Conservation (phyloP, 1,140 invertebrate genomes). For the Tetramorium simillimum region DNA sequence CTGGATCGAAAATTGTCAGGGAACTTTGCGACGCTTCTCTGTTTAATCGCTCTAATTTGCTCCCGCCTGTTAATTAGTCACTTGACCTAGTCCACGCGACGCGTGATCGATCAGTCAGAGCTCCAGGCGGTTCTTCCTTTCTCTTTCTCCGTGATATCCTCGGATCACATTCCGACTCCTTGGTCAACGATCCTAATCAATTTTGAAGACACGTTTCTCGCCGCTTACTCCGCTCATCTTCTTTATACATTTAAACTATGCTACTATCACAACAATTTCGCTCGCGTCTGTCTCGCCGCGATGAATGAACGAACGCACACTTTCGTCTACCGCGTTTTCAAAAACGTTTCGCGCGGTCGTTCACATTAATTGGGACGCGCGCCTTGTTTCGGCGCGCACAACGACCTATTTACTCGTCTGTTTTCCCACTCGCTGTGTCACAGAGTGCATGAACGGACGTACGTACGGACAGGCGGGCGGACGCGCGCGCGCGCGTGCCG, state of each 20-base stretch:
- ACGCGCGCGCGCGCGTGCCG: conserved; percentile 67
- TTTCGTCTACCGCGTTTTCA: not conserved
- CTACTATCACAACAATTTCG: conserved; percentile 35
- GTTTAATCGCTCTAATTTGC: conserved; percentile 32
- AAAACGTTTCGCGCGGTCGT: conserved; percentile 20
- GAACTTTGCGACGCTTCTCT: not conserved
- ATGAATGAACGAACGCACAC: not conserved
- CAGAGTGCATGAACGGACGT: not conserved
- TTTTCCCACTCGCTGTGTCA: conserved; percentile 46
- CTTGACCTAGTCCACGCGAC: conserved; percentile 46
- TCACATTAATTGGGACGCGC: not conserved
- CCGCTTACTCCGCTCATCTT: not conserved
- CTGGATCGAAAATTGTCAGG: not conserved
- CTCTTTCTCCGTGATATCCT: not conserved
- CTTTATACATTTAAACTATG: conserved; percentile 3
- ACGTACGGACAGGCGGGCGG: conserved; percentile 21
- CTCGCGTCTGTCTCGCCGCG: not conserved
- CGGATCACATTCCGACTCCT: not conserved
- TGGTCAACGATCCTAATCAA: not conserved
- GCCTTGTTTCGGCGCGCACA: conserved; percentile 15
- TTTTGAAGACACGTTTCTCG: not conserved
- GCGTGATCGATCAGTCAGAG: conserved; percentile 40
- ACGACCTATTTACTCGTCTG: conserved; percentile 68
- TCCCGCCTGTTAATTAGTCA: conserved; percentile 34
- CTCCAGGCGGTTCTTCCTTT: not conserved